Base-by-base conservation (phyloP, 2,797 vertebrate genomes). In the Antrozous pallidus region DNA sequence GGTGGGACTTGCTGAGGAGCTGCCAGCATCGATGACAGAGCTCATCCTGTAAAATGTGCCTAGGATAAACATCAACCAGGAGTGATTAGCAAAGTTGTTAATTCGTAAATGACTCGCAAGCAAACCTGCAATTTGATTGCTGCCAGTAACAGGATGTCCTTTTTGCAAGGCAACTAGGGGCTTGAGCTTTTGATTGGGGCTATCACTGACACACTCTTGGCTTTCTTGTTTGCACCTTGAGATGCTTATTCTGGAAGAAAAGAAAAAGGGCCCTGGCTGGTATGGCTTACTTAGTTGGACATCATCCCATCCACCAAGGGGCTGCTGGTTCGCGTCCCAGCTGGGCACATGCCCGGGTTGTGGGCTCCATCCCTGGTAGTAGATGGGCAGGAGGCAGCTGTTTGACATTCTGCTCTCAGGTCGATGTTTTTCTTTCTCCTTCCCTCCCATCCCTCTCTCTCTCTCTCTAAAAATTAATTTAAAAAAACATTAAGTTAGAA, bases 1-100 rank as follows among this genome's bases (percentile, higher is more conserved):
- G 98, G 98, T 98, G 98, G 98, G 98, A 98, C 97, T 96, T 97
- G 97, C 95, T 96, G 97, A 92, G 95, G 93, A 89, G 96, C 97
- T 98, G 98, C 98, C 98, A 98, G 98, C 88, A 74, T 98, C 95
- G 95, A 97, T 98, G 98, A 94, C 92, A 91, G 95, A 96, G 97
- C 95, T 97, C 90, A 95, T 97, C 96, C 96, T 67, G 45, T 95
- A 96, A 97, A 98, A 94, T 0, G 40, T 94, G 96, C 96, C 95
- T 58, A 10, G 93, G 97, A 95, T 97, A 97, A 97, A 97, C 95
- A 97, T 74, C 96, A 97, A 95, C 94, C 73, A 86, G 47, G 94
- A 96, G 91, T 80, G 75, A 98, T 97, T 95, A 98, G 95, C 91
- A 95, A 94, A 61, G 12, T 95, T 95, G 96, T 94, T 98, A 96